Conservation (phyloP, 2,113 vertebrate species). For the Oncorhynchus keta region DNA sequence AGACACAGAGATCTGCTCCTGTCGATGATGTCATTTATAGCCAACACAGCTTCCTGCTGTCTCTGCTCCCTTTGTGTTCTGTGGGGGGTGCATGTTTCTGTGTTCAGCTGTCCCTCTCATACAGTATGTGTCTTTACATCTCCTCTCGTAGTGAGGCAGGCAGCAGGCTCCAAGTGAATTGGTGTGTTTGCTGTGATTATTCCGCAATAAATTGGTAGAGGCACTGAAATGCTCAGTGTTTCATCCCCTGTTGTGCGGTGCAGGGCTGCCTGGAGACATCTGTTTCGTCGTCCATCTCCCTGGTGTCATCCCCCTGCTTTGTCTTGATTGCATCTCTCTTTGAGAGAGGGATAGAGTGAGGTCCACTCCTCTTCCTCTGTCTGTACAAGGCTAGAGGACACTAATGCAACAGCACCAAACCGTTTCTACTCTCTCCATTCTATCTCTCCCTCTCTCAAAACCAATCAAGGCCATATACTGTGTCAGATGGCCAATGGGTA, state of each 20-base stretch:
- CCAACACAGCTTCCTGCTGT: neutral
- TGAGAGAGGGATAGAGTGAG: neutral
- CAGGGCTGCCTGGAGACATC: slow-evolving; percentile 16
- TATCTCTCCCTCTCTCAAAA: neutral
- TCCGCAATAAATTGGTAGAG: slow-evolving; percentile 30
- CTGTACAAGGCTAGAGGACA: neutral
- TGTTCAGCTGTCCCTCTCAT: slow-evolving; percentile 19
- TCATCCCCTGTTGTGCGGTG: slow-evolving; percentile 10
- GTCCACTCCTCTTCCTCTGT: neutral
- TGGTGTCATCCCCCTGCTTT: slow-evolving; percentile 41
- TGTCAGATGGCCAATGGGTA: neutral
- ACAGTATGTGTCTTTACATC: slow-evolving; percentile 20
- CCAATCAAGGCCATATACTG: neutral
- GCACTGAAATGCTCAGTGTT: slow-evolving; percentile 5
- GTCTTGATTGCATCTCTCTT: slow-evolving; percentile 40
- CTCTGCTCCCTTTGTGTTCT: too few species aligned
- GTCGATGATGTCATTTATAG: neutral
- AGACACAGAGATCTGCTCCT: neutral
- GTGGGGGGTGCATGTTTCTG: slow-evolving; percentile 28
- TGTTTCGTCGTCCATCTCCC: slow-evolving; percentile 11
- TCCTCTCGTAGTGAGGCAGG: slow-evolving; percentile 3
- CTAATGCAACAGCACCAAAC: neutral
- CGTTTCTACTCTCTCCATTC: neutral
- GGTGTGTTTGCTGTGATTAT: slow-evolving; percentile 7
- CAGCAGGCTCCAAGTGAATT: neutral